Conservation (phyloP, 2,113 vertebrate species). For the Acrocephalus arundinaceus region DNA sequence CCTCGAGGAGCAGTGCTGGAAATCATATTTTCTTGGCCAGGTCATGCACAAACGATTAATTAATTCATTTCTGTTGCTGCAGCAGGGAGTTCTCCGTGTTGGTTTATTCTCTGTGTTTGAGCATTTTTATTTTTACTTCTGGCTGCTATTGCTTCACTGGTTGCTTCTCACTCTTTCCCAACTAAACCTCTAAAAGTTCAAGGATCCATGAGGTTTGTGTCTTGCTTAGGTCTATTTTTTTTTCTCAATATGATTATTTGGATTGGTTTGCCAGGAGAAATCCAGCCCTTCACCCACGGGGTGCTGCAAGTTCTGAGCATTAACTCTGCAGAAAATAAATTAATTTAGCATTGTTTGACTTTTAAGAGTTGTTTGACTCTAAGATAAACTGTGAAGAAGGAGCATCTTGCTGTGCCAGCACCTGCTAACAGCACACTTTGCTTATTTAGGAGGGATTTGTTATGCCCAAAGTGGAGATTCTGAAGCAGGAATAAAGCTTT, state of each 20-base stretch:
- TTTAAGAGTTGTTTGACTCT: background rate
- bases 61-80: background rate
- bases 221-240: background rate
- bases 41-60: too few relatives aligned
- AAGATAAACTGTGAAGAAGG: background rate
- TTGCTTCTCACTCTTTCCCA: background rate
- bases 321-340: background rate
- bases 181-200: background rate
- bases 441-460: background rate
- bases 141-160: accelerated
- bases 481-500: background rate
- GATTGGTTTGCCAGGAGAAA: background rate
- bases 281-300: background rate
- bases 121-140: background rate
- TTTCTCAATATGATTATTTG: background rate
- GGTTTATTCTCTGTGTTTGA: background rate
- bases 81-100: background rate
- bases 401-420: background rate
- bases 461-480: background rate
- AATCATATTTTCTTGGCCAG: background rate
- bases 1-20: accelerated
- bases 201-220: background rate
- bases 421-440: background rate
- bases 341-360: background rate
- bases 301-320: background rate